Percentiles rank a stretch among this genome's conserved stretches.
These are phyloP conservation scores for Aythya baeri DNA, from an alignment of 2,113 vertebrate species.

Conservation along the genomic window DNA sequence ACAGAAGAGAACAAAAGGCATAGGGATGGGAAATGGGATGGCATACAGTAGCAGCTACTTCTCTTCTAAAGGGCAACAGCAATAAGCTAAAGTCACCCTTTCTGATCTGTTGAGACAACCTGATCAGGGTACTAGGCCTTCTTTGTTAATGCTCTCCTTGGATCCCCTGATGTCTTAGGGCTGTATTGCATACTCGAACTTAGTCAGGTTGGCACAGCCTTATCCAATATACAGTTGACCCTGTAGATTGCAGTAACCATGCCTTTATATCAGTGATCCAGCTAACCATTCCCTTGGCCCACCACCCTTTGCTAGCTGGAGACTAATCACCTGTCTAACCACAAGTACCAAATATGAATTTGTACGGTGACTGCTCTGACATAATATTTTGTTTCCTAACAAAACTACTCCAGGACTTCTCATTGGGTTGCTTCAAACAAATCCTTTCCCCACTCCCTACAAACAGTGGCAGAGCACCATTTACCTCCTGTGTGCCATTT, in stretches of 20 bases:
- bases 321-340: background rate
- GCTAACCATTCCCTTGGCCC: background rate
- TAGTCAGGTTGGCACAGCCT: background rate
- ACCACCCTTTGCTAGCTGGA: background rate
- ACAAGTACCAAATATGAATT: background rate
- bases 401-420: background rate
- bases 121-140: background rate
- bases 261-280: background rate
- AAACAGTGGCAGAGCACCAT: background rate
- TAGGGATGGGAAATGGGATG: background rate
- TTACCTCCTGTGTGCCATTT: background rate
- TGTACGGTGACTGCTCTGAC: background rate
- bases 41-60: background rate
- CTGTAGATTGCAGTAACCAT: background rate
- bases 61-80: background rate
- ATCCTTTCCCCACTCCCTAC: accelerated
- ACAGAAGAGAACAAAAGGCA: background rate
- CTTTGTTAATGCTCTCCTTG: background rate
- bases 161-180: background rate
- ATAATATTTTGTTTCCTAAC: background rate
- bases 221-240: background rate
- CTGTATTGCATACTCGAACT: background rate
- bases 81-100: background rate
- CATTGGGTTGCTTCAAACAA: background rate
- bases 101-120: background rate